These are phyloP conservation scores for Bos indicus DNA, from an alignment of 2,113 vertebrate species.

Conservation along the genomic window DNA sequence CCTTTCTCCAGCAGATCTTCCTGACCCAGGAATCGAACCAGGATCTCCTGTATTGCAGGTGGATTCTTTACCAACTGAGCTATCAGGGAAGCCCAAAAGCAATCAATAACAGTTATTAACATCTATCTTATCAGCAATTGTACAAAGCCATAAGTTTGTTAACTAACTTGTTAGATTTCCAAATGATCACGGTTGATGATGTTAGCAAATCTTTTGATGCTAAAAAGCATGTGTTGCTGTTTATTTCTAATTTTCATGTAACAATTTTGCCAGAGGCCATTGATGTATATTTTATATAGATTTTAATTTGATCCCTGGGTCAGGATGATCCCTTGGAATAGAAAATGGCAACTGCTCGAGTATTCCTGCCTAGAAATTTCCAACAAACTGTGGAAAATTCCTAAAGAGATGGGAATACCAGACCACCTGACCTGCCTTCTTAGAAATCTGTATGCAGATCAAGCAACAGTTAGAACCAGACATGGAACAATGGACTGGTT, in stretches of 20 bases:
- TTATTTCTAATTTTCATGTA: not conserved
- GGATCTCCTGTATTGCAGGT: accelerated
- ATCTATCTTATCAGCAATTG: not conserved
- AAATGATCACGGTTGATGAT: not conserved
- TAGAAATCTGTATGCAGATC: not conserved
- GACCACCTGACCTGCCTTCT: not conserved
- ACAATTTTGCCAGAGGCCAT: not conserved
- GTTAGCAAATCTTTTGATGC: not conserved
- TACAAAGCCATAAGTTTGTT: not conserved
- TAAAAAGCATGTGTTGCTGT: not conserved
- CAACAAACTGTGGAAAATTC: not conserved
- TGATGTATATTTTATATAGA: not conserved
- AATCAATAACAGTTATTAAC: not conserved
- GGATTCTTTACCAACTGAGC: not conserved
- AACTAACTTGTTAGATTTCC: not conserved
- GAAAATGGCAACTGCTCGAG: not conserved
- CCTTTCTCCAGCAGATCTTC: not conserved
- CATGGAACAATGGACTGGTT: not conserved
- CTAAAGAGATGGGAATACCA: not conserved
- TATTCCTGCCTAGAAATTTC: not conserved
- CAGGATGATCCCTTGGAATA: not conserved
- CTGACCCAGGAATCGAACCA: not conserved
- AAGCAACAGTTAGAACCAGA: not conserved
- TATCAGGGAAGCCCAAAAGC: not conserved
- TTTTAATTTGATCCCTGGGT: not conserved